Conservation (phyloP, 2,888 invertebrate species). For the Oscheius sp. region DNA sequence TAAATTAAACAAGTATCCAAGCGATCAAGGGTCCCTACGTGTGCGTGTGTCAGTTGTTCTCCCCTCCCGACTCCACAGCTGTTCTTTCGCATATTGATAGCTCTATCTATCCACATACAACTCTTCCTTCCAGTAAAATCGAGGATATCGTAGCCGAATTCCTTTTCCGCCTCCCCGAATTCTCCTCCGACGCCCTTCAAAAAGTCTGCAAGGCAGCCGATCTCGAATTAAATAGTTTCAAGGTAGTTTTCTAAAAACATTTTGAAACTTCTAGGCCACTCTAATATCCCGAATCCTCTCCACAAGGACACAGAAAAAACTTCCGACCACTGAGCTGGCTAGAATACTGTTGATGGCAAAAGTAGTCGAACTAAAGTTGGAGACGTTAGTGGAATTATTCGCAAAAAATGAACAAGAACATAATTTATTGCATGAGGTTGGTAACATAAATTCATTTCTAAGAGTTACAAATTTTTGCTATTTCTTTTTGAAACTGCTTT, state of each 20-base stretch:
- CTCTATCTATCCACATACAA: too few species aligned
- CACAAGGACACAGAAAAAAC: conserved; percentile 30
- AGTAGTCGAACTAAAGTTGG: conserved; percentile 34
- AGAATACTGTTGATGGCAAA: conserved; percentile 40
- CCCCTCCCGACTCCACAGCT: conserved; percentile 6
- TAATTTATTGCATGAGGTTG: conserved; percentile 44
- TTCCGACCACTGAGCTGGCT: conserved; percentile 38
- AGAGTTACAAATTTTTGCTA: background rate
- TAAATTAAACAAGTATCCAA: too few species aligned
- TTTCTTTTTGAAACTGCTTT: too few species aligned
- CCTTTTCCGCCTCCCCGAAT: conserved; percentile 39
- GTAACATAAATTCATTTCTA: background rate
- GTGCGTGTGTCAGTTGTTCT: background rate
- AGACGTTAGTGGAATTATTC: conserved; percentile 22
- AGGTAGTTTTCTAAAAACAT: conserved; percentile 2
- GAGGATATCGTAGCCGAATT: conserved; percentile 45
- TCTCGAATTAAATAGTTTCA: conserved; percentile 35
- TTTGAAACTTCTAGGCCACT: conserved; percentile 22
- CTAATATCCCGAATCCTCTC: conserved; percentile 41
- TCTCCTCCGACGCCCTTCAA: conserved; percentile 31
- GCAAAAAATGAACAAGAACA: conserved; percentile 32
- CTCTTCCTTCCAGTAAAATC: conserved; percentile 32
- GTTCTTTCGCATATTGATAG: background rate
- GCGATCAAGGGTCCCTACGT: too few species aligned
- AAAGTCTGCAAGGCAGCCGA: conserved; percentile 41